A percentile compares a stretch with the other conserved stretches of the same genome.
Evolutionary conservation across 2,888 invertebrate species (phyloP).

Genomic region (Neuroscelio doddi): DNA sequence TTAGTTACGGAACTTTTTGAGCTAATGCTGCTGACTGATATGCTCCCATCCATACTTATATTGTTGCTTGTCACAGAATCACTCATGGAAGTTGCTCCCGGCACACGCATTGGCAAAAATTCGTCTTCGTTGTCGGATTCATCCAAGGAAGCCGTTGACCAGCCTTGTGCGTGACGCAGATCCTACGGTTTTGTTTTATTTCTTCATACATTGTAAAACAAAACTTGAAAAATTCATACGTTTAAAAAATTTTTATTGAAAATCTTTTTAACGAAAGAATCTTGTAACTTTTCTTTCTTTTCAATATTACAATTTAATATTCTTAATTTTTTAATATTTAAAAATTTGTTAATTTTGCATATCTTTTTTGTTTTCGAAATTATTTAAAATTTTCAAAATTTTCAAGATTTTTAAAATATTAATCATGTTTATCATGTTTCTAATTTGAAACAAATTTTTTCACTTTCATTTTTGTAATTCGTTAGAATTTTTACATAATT

Average conservation of each 20-base stretch:
- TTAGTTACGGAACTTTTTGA: constrained; percentile 63
- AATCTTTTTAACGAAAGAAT: too few species aligned
- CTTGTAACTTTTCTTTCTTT: too few species aligned
- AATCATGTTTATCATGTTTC: too few species aligned
- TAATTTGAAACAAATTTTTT: too few species aligned
- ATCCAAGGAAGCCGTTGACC: constrained; percentile 81
- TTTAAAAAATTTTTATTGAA: constrained; percentile 11
- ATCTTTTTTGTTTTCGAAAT: too few species aligned
- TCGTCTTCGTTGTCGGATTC: constrained; percentile 79
- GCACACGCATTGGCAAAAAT: constrained; percentile 78
- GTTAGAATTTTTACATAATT: too few species aligned
- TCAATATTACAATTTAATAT: too few species aligned
- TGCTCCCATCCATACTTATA: constrained; percentile 81
- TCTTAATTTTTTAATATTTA: background rate
- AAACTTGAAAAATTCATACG: background rate
- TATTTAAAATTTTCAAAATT: too few species aligned
- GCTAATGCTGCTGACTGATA: constrained; percentile 75
- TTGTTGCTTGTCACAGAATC: constrained; percentile 79
- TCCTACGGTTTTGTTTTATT: constrained; percentile 54
- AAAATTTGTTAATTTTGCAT: too few species aligned
- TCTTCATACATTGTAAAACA: background rate
- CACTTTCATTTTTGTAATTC: too few species aligned
- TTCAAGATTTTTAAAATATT: too few species aligned
- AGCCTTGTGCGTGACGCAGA: constrained; percentile 77
- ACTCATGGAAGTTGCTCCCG: constrained; percentile 72